phyloP scores from a whole-genome alignment of 2,797 vertebrate genomes.

The Austrolebias charrua region DNA sequence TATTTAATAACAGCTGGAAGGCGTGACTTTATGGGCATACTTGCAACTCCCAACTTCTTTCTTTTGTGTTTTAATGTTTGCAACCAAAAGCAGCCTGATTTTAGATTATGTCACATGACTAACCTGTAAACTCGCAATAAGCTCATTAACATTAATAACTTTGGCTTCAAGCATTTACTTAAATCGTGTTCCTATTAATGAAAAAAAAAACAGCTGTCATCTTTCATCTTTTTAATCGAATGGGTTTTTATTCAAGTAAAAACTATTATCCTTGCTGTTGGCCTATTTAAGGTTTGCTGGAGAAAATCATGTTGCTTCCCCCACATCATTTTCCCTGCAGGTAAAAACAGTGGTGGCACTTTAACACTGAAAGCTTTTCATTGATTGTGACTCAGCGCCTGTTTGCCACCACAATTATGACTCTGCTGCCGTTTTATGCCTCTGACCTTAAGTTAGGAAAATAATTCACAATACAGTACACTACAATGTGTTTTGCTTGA shows the following conservation, averaged over 20 bases:
- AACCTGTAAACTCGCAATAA: not conserved
- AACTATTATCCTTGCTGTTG: not conserved
- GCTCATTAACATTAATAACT: not conserved
- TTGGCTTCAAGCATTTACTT: too few relatives aligned
- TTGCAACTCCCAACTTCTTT: not conserved
- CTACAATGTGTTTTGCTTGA: conserved; percentile 27
- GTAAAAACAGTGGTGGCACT: not conserved
- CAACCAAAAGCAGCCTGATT: not conserved
- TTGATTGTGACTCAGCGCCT: conserved; percentile 36
- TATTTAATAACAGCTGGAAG: not conserved
- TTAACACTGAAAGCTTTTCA: conserved; percentile 21
- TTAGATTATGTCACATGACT: not conserved
- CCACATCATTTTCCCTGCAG: conserved; percentile 6
- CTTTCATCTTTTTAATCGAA: not conserved
- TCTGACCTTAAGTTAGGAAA: conserved; percentile 35
- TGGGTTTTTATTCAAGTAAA: conserved; percentile 6
- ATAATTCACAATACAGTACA: conserved; percentile 16
- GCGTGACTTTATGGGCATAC: not conserved
- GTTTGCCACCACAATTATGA: conserved; percentile 46
- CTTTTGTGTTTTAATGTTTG: not conserved
- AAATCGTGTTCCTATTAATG: too few relatives aligned
- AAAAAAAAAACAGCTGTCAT: not conserved
- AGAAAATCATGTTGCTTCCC: conserved; percentile 4
- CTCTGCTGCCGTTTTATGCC: conserved; percentile 19
- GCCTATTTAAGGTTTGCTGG: not conserved